Base-by-base conservation (phyloP, 2,113 vertebrate species). In the Aldabrachelys gigantea region DNA sequence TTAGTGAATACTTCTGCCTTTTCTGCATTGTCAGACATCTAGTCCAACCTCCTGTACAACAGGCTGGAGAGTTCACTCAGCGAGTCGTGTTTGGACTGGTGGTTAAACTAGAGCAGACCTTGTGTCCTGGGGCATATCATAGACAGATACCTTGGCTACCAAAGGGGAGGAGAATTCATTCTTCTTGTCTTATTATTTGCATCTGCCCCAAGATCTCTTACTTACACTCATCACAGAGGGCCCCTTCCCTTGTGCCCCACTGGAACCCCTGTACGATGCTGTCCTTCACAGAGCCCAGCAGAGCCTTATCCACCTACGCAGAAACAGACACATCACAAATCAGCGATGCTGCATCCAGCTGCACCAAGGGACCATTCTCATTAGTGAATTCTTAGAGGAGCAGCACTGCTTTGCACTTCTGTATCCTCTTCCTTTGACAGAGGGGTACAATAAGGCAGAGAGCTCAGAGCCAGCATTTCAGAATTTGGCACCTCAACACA, bases 201-300 rank as follows among this genome's bases (percentile, higher is more conserved):
- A 3, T 3, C 81, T 59, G 79, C 35, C 35, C 62, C 1, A 38
- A 22, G 80, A 52, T 85, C 29, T 80, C n/a, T 65, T 72, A 98
- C 99, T 99, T 97, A 99, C 99, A 88, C 78, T 99, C 99, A 41
- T 99, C 99, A 91, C 99, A 99, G 82, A 99, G 99, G 99, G 99
- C 1, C 99, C 99, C 94, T 99, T 99, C 99, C 85, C 99, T 98
- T 85, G 99, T 99, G 10, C 99, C 99, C 99, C 99, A n/a, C 98
- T 99, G 99, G 98, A 99, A 99, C 29, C 99, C 99, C 96, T 99
- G 99, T 80, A 99, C 99, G 2, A 99, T 99, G 97, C 99, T 99
- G 98, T 99, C 99, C 97, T 99, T 99, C 97, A 99, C 99, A 0
- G 99, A 99, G 89, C 99, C 99, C 24, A 99, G 98, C 81, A 99